These are phyloP conservation scores for Numenius arquata DNA, from an alignment of 2,113 vertebrate species.

Conservation along the genomic window DNA sequence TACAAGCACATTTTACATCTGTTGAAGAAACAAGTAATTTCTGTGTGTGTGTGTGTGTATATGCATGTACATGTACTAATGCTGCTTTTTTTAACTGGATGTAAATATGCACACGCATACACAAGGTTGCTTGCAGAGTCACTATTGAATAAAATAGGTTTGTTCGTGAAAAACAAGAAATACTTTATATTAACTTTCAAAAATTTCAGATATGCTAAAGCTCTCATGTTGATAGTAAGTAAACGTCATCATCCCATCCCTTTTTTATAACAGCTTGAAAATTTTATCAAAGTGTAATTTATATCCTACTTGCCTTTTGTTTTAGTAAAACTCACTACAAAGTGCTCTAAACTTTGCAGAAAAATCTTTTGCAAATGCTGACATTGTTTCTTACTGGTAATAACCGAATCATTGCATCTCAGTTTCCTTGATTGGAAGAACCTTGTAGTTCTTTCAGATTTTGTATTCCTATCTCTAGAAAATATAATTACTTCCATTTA, in stretches of 20 bases:
- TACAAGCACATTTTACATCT: neutral
- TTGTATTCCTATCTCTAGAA: neutral
- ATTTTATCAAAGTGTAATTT: neutral
- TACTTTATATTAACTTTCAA: neutral
- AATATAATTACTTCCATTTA: neutral
- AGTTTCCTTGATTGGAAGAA: neutral
- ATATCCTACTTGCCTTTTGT: neutral
- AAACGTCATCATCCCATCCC: neutral
- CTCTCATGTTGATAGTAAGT: neutral
- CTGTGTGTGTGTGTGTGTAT: neutral
- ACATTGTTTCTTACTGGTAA: neutral
- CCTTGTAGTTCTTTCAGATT: neutral
- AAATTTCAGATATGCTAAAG: neutral
- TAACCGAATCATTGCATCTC: neutral
- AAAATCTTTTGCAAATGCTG: neutral
- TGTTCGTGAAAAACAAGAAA: neutral
- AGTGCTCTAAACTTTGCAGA: neutral
- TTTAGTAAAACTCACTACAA: neutral
- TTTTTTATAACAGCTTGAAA: neutral
- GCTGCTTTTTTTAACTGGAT: neutral
- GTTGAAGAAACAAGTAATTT: neutral
- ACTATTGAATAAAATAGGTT: neutral
- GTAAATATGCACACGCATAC: neutral
- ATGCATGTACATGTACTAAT: neutral
- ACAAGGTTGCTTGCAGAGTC: neutral